Conservation (phyloP, 2,888 invertebrate species). For the Cosmia trapezina region DNA sequence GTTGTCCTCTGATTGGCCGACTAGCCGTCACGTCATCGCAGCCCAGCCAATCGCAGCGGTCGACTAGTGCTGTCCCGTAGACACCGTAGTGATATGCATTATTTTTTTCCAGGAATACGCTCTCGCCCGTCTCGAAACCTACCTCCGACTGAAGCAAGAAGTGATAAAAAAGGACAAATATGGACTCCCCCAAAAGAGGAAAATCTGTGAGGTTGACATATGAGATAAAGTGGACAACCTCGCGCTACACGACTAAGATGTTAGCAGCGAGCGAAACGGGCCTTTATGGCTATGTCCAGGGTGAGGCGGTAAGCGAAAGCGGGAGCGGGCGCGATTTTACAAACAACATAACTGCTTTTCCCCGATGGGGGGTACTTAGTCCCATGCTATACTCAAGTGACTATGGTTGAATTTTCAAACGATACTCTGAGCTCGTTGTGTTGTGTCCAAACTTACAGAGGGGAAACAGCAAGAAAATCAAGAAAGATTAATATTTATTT, state of each 20-base stretch:
- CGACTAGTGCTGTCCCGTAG: too few relatives aligned
- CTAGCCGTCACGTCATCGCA: too few relatives aligned
- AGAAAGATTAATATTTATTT: neutral
- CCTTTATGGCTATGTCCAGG: conserved; percentile 38
- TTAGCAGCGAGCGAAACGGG: conserved; percentile 47
- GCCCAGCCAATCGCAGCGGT: too few relatives aligned
- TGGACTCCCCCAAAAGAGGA: conserved; percentile 84
- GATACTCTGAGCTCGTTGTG: neutral
- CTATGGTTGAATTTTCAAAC: neutral
- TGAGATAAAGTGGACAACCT: conserved; percentile 74
- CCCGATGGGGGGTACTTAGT: neutral
- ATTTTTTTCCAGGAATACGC: conserved; percentile 91
- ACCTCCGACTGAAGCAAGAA: conserved; percentile 91
- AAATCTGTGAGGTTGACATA: conserved; percentile 89
- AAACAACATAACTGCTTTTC: neutral
- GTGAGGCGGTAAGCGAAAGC: conserved; percentile 11
- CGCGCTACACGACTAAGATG: conserved; percentile 51
- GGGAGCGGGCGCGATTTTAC: conserved; percentile 1
- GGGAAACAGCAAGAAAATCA: too few relatives aligned
- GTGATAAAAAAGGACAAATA: conserved; percentile 84
- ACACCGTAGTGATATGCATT: too few relatives aligned
- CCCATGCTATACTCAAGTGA: neutral
- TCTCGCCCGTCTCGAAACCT: conserved; percentile 91
- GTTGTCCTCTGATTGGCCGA: too few relatives aligned
- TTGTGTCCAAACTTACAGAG: neutral